These are phyloP conservation scores for Crambe crambe DNA, from an alignment of 37 sponge, comb jelly and placozoan genomes.

Conservation along the genomic window DNA sequence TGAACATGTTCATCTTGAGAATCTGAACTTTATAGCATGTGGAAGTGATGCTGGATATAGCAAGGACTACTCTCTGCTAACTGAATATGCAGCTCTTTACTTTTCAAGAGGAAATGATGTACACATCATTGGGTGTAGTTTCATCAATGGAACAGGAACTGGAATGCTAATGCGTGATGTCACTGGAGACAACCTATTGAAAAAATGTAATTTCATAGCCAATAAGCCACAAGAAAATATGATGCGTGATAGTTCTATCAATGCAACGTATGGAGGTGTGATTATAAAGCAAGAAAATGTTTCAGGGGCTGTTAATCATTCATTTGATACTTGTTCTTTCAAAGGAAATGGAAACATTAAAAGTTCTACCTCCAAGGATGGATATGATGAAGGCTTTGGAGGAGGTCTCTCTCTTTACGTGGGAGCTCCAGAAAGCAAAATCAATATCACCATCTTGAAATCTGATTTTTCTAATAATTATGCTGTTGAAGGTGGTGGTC, in stretches of 20 bases:
- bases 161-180: neutral
- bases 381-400: neutral
- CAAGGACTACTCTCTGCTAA: neutral
- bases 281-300: neutral
- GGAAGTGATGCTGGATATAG: neutral
- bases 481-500: neutral
- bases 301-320: neutral
- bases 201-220: neutral
- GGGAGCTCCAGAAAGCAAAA: neutral
- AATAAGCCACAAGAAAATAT: neutral
- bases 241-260: too few relatives aligned
- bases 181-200: neutral
- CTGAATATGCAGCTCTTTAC: neutral
- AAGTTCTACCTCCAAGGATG: neutral
- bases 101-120: neutral
- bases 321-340: neutral
- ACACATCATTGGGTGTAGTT: neutral
- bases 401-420: neutral
- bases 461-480: neutral
- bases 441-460: neutral
- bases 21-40: neutral
- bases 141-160: constrained; percentile 1
- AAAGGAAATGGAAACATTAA: neutral
- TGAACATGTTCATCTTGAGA: neutral
- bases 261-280: neutral